Conservation (phyloP, 2,888 invertebrate species). For the Sphinx pinastri region DNA sequence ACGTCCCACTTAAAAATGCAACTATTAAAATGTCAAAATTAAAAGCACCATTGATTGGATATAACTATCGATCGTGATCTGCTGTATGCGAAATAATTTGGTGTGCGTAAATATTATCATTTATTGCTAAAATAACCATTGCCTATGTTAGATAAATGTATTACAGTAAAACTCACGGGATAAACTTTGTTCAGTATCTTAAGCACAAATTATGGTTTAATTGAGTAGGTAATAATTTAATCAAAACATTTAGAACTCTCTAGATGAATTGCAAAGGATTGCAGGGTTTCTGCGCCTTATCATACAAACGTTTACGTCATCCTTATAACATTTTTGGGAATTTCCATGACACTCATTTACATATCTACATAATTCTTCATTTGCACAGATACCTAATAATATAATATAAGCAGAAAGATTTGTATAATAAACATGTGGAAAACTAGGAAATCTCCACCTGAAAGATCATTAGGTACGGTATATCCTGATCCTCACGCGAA, state of each 20-base stretch:
- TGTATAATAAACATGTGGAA: background rate
- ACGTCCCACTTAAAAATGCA: constrained; percentile 42
- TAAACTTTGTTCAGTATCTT: background rate
- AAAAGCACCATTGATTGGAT: background rate
- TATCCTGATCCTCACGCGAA: background rate
- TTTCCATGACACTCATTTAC: background rate
- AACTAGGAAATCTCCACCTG: background rate
- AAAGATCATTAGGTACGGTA: background rate
- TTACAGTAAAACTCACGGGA: background rate
- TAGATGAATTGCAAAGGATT: background rate
- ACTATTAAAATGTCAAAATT: constrained; percentile 30
- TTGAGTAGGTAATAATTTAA: background rate
- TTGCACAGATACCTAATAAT: background rate
- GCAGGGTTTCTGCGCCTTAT: background rate
- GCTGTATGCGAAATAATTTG: background rate
- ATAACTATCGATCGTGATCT: background rate
- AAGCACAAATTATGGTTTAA: background rate
- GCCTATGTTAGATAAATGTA: background rate
- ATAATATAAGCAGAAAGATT: background rate
- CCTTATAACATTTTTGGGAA: background rate
- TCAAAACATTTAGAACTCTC: background rate
- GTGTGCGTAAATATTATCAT: background rate
- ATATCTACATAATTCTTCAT: background rate
- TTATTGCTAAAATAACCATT: background rate
- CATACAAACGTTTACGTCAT: constrained; percentile 3